Percentiles rank a stretch among this genome's conserved stretches.
Conservation (phyloP, 1,140 invertebrate genomes). For the Drosophila grimshawi region DNA sequence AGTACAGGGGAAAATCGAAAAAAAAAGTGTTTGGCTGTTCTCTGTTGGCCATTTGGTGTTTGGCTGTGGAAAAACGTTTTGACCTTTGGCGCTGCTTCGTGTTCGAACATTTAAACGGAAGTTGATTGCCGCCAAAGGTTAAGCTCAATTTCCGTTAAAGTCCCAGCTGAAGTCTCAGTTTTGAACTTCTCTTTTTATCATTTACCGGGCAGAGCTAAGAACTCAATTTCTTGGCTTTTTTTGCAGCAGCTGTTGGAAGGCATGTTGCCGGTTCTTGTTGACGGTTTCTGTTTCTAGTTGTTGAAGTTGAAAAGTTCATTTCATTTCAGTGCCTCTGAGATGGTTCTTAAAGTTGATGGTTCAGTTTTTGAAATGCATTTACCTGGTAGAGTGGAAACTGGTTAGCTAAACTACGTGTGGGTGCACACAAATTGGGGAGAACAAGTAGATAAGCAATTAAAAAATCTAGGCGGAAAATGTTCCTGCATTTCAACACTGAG, state of each 20-base stretch:
- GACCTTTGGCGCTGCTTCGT: constrained; percentile 75
- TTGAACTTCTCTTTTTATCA: not conserved
- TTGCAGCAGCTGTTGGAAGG: constrained; percentile 46
- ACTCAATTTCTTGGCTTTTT: constrained; percentile 59
- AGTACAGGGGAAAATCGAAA: constrained; percentile 23
- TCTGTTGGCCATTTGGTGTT: constrained; percentile 31
- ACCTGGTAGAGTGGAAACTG: not conserved
- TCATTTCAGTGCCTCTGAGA: not conserved
- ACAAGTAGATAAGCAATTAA: not conserved
- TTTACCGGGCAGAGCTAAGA: constrained; percentile 48
- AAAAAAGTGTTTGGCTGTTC: constrained; percentile 66
- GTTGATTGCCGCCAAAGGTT: constrained; percentile 80
- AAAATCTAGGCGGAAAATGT: not conserved
- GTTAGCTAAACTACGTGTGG: too few species aligned
- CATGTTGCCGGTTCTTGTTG: constrained; percentile 32
- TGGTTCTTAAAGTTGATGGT: not conserved
- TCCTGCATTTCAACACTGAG: too few species aligned
- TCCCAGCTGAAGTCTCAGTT: constrained; percentile 19
- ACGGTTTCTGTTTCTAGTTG: constrained; percentile 45
- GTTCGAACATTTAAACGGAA: constrained; percentile 81
- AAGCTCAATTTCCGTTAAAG: constrained; percentile 78
- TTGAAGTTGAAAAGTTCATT: constrained; percentile 65
- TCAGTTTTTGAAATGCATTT: not conserved
- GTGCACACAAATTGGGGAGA: too few species aligned
- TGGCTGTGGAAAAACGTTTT: constrained; percentile 67